Conservation (phyloP, 1,140 invertebrate species). For the Sminthurides bifidus region DNA sequence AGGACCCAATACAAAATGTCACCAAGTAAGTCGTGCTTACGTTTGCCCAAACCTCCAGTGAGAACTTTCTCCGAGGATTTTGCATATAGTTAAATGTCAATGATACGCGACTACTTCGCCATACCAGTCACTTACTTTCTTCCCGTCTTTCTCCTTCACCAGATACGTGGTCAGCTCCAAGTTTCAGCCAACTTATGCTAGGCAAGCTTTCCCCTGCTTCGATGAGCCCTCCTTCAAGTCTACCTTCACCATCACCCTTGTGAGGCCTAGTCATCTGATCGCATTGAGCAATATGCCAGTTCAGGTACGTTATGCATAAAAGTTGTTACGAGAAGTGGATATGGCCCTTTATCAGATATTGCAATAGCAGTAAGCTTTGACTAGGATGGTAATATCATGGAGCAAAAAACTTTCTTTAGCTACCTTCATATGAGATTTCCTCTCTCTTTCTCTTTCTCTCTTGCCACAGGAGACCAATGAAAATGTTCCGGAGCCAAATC, state of each 20-base stretch:
- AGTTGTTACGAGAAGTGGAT: not conserved
- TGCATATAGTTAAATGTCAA: too few species aligned
- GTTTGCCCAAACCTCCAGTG: not conserved
- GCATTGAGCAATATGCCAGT: conserved; percentile 68
- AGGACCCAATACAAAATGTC: conserved; percentile 43
- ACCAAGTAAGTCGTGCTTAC: conserved; percentile 42
- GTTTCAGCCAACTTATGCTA: conserved; percentile 50
- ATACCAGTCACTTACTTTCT: not conserved
- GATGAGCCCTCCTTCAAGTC: conserved; percentile 92
- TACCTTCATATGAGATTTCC: too few species aligned
- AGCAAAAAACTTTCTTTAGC: not conserved
- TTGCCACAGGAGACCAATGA: not conserved
- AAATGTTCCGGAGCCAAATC: conserved; percentile 37
- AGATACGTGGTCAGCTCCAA: conserved; percentile 44
- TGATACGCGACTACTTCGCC: too few species aligned
- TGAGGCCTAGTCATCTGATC: conserved; percentile 52
- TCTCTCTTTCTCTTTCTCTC: not conserved
- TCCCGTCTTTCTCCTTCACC: not conserved
- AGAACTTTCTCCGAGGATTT: not conserved
- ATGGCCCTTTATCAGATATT: not conserved
- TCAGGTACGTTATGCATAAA: conserved; percentile 25
- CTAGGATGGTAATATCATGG: too few species aligned
- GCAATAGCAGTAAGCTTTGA: too few species aligned
- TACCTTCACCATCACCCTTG: conserved; percentile 63
- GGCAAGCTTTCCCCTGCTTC: conserved; percentile 44